Evolutionary conservation across 1,140 invertebrate species (phyloP), one percentile per base, ranked within the genome.

Genomic region (Mesaphorura yosii): DNA sequence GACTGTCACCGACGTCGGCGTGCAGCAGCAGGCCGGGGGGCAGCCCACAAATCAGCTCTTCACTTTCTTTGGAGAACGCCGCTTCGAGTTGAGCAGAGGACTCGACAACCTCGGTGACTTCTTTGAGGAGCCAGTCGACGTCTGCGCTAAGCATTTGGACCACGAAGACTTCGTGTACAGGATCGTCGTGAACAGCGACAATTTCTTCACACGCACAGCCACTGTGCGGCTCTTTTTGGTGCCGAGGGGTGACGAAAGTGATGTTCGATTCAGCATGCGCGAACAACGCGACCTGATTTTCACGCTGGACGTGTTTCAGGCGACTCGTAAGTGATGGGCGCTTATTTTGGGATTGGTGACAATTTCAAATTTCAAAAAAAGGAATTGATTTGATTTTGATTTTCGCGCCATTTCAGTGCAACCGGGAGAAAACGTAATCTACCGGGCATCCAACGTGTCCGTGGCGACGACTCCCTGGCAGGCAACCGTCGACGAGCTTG

Each of bases 171-270:
- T 48, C 20, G 37, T 20, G n/a, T 48, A 48, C 19, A 7, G 22
- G 17, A 28, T 48, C 28, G 28, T 19, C 3, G n/a, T 48, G 25
- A 26, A 27, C 12, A 7, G 22, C 44, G 6, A 42, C 15, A 20
- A n/a, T 53, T 25, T 14, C 22, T 29, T 1, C n/a, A n/a, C 27
- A 5, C n/a, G 2, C 27, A 28, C 39, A 27, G 48, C 31, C 7
- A 50, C 48, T 17, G 22, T 50, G 10, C 20, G 48, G n/a, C 26
- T 50, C 26, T 50, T 50, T 26, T 5, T 50, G 31, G 48, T 38
- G 26, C 48, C 48, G 25, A 5, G 48, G n/a, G 3, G 38, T 23
- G 23, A 50, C 28, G 37, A 40, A 38, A 3, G 10, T 39, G 48
- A 38, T 10, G 10, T 25, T 17, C 10, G 48, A 25, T 39, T 50